Evolutionary conservation across 2,888 invertebrate species (phyloP), one percentile per base, ranked within the genome.

Genomic region (Agrochola lota): DNA sequence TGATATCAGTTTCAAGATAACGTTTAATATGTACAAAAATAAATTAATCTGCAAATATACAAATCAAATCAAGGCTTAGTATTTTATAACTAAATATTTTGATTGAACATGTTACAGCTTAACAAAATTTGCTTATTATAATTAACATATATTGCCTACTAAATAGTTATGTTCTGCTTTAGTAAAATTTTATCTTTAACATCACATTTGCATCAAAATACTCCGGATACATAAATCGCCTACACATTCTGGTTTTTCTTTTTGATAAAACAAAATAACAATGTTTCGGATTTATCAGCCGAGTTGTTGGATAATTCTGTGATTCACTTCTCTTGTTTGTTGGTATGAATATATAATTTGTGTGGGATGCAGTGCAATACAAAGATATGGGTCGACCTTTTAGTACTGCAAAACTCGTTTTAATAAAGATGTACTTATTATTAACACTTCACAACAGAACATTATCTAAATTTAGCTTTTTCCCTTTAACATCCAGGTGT

Each of bases 11-110:
- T 55, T 35, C 52, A 60, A 82, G 80, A 82, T 82, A 80, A 69
- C 35, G 40, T 69, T 46, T 60, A 68, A 35, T 57, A n/a, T 46
- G 55, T 57, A 57, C 73, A n/a, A 74, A 72, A 60, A 55, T 59
- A 59, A 64, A 73, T 73, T 63, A 74, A 81, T 81, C 75, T 80
- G 15, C 52, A 55, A 35, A 46, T 23, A 68, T 63, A 55, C 35
- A 60, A 67, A 79, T 81, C 81, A 78, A 73, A 80, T 78, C 64
- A 52, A 49, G 43, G 81, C 81, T 73, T 80, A 59, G 49, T n/a
- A 68, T 46, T 72, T 63, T 62, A 74, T 80, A 52, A 30, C 80
- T n/a, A 43, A 69, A 69, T 79, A 80, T 80, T 80, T 78, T 64
- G 73, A 78, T 73, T 80, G 73, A 73, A 49, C 30, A 57, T 49